Evolutionary conservation across 2,888 invertebrate genomes (phyloP).

Genomic region (Acanthococcus lagerstroemiae): DNA sequence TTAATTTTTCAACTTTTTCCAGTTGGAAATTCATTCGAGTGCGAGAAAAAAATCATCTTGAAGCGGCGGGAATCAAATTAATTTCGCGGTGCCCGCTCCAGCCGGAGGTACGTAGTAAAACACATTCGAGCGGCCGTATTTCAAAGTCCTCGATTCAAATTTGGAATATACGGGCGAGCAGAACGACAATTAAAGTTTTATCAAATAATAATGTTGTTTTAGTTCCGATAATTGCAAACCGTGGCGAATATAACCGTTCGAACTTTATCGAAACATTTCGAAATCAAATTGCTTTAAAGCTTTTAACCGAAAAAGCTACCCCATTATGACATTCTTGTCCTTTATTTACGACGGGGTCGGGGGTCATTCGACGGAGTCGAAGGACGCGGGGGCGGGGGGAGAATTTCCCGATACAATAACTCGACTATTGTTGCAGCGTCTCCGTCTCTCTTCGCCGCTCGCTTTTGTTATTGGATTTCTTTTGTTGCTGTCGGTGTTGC

Average conservation of each 20-base stretch:
- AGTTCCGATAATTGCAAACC: constrained; percentile 1
- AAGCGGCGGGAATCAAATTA: too few species aligned
- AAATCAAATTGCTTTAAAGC: constrained; percentile 30
- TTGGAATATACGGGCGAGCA: neutral
- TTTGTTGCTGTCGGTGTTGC: constrained; percentile 25
- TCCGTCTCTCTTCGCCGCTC: constrained; percentile 13
- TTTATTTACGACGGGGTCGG: constrained; percentile 24
- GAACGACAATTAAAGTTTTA: constrained; percentile 11
- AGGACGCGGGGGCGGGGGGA: neutral
- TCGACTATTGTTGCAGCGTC: constrained; percentile 29
- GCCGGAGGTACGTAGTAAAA: too few species aligned
- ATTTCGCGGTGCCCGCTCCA: too few species aligned
- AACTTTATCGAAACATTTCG: constrained; percentile 29
- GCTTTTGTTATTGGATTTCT: constrained; percentile 20
- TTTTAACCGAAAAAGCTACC: constrained; percentile 28
- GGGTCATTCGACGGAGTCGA: constrained; percentile 27
- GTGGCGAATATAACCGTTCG: neutral
- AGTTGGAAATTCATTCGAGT: too few species aligned
- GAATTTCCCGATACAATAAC: constrained; percentile 28
- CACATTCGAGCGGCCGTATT: too few species aligned
- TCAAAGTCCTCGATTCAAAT: neutral
- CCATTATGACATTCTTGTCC: constrained; percentile 28
- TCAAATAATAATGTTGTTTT: constrained; percentile 11
- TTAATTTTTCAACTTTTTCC: too few species aligned
- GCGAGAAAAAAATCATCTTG: too few species aligned